Percentiles rank a stretch among this genome's conserved stretches.
Conservation (phyloP, 1,140 invertebrate species). For the Conus betulinus region DNA sequence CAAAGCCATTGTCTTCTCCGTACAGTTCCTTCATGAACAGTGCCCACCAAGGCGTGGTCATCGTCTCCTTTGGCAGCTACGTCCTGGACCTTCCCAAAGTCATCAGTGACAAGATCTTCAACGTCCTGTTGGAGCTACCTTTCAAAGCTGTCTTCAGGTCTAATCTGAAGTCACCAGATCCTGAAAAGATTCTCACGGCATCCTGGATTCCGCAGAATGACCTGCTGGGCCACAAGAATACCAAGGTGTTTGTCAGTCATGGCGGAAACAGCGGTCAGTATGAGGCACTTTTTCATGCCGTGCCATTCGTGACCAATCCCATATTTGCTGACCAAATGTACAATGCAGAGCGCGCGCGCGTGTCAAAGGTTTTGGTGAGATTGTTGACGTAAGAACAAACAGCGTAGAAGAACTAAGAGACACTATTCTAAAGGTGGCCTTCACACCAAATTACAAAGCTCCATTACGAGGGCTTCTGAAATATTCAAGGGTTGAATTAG, state of each 20-base stretch:
- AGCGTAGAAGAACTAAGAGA: constrained; percentile 54
- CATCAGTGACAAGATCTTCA: constrained; percentile 34
- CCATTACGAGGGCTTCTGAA: constrained; percentile 51
- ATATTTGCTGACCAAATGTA: constrained; percentile 82
- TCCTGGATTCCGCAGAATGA: constrained; percentile 45
- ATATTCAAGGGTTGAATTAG: constrained; percentile 37
- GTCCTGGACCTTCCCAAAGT: constrained; percentile 10
- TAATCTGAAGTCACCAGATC: constrained; percentile 30
- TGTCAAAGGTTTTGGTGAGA: constrained; percentile 66
- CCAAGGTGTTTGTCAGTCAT: constrained; percentile 83
- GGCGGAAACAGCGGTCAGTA: constrained; percentile 84
- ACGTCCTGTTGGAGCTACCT: constrained; percentile 28
- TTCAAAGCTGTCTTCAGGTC: constrained; percentile 29
- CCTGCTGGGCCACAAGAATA: constrained; percentile 39
- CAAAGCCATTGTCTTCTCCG: constrained; percentile 26
- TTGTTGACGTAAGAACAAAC: constrained; percentile 61
- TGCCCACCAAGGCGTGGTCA: constrained; percentile 42
- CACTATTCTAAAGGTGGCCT: constrained; percentile 51
- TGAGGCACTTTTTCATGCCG: constrained; percentile 80
- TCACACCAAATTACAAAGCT: constrained; percentile 29
- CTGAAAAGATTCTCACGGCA: constrained; percentile 25
- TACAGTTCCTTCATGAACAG: constrained; percentile 40
- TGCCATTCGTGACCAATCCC: constrained; percentile 85
- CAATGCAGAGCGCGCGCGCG: constrained; percentile 72
- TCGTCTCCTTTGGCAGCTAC: constrained; percentile 50